Base-by-base conservation (phyloP, 2,797 vertebrate species). In the Lutjanus campechanus region DNA sequence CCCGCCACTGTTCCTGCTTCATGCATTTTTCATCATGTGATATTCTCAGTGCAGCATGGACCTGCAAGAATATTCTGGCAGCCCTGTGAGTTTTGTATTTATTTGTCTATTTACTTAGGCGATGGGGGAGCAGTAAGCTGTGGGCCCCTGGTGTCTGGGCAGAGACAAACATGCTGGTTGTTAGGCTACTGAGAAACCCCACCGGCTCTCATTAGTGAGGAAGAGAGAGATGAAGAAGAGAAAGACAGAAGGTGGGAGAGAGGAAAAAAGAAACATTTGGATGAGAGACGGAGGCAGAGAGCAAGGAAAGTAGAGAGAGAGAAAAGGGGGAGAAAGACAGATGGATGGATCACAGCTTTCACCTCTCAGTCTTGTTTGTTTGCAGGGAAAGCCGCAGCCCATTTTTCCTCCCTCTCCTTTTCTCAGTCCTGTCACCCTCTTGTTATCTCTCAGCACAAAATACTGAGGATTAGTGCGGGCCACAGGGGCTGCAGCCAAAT, bases 121-220 rank as follows among this genome's bases (percentile, higher is more conserved):
- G n/a, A 25, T 69, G 81, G 75, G 87, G 90, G 88, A 88, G 79
- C 85, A 69, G 82, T 85, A 88, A 92, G 91, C 84, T 85, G 72
- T 60, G 76, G 69, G 80, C 81, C 82, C 81, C 71, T 65, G 78
- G 85, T 69, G 81, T 85, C 81, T 83, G 84, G 83, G 70, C 82
- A 74, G 82, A 91, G 85, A 86, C 86, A 91, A 89, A 91, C 85
- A 81, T 50, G 69, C 79, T 73, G 85, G 88, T 90, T 91, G 88
- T 93, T 88, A 77, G 75, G 88, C 85, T 86, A 77, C 88, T 60
- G 86, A 85, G 87, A 94, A 94, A 91, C 89, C 93, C 94, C 94
- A 90, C 85, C 43, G 91, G 92, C 82, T 85, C 92, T 95, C 92
- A 93, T 95, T 95, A 94, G 89, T 61, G 79, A 84, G 79, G 60